Conservation (phyloP, 2,113 vertebrate genomes). For the Albula goreensis region DNA sequence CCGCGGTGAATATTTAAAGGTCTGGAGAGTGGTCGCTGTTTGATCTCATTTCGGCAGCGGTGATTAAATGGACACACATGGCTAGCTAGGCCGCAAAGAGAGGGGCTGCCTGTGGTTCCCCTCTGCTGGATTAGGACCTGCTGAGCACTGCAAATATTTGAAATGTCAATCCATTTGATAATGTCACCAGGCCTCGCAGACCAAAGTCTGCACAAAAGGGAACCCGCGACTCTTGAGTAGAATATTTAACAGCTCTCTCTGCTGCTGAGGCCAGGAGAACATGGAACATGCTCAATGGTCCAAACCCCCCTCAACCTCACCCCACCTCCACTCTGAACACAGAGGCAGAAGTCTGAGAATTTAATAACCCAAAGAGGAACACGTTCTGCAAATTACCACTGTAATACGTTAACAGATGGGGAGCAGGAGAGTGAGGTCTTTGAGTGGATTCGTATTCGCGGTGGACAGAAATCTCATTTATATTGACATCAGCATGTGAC, state of each 20-base stretch:
- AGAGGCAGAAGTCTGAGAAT: slow-evolving; percentile 54
- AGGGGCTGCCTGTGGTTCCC: slow-evolving; percentile 64
- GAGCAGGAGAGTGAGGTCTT: slow-evolving; percentile 1
- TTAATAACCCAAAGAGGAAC: slow-evolving; percentile 54
- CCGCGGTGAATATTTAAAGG: slow-evolving; percentile 64
- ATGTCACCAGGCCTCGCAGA: slow-evolving; percentile 82
- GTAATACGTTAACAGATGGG: slow-evolving; percentile 50
- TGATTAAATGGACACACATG: slow-evolving; percentile 85
- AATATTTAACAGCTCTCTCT: slow-evolving; percentile 62
- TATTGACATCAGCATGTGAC: slow-evolving; percentile 29
- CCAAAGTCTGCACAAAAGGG: slow-evolving; percentile 72
- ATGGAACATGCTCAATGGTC: slow-evolving; percentile 39
- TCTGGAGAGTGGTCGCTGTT: slow-evolving; percentile 68
- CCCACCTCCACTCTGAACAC: slow-evolving; percentile 30
- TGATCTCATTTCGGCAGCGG: slow-evolving; percentile 74
- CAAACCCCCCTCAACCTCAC: slow-evolving; percentile 11
- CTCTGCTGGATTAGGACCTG: slow-evolving; percentile 78
- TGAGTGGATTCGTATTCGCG: slow-evolving; percentile 14
- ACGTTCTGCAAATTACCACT: slow-evolving; percentile 32
- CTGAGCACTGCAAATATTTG: slow-evolving; percentile 89
- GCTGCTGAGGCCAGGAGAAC: slow-evolving; percentile 49
- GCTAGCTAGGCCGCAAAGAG: slow-evolving; percentile 70
- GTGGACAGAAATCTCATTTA: slow-evolving; percentile 49
- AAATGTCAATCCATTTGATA: slow-evolving; percentile 93
- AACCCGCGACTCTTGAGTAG: slow-evolving; percentile 55